Percentiles rank a stretch among this genome's conserved stretches.
Conservation (phyloP, 2,888 invertebrate species). For the Papilio gigon region DNA sequence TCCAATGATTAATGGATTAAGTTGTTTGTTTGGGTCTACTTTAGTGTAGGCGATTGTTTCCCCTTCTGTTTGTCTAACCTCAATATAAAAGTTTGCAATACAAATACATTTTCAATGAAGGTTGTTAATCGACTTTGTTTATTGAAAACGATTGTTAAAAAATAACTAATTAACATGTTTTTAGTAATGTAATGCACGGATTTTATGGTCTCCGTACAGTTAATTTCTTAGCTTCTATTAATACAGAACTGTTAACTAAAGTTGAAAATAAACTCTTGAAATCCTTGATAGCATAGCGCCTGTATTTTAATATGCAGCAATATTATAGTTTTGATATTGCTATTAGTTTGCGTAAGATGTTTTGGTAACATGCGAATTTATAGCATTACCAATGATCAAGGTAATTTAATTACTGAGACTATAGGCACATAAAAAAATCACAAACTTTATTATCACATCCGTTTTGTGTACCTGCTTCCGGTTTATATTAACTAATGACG, state of each 20-base stretch:
- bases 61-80: background rate
- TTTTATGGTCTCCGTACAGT: too few species aligned
- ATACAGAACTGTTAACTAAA: too few species aligned
- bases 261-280: too few species aligned
- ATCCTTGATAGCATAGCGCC: background rate
- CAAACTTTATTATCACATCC: background rate
- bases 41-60: background rate
- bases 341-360: background rate
- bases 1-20: conserved; percentile 22
- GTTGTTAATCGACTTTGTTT: background rate
- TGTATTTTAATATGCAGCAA: background rate
- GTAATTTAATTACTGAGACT: background rate
- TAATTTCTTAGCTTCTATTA: too few species aligned
- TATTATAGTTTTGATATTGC: background rate
- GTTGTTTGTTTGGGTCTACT: conserved; percentile 18
- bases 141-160: background rate
- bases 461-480: background rate
- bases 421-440: background rate
- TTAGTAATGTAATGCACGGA: too few species aligned
- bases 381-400: background rate
- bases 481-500: conserved; percentile 13
- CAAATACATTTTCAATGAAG: conserved; percentile 6
- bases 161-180: too few species aligned
- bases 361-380: too few species aligned
- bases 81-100: background rate